phyloP scores from a whole-genome alignment of 2,797 vertebrate genomes.

The Tapirus indicus region DNA sequence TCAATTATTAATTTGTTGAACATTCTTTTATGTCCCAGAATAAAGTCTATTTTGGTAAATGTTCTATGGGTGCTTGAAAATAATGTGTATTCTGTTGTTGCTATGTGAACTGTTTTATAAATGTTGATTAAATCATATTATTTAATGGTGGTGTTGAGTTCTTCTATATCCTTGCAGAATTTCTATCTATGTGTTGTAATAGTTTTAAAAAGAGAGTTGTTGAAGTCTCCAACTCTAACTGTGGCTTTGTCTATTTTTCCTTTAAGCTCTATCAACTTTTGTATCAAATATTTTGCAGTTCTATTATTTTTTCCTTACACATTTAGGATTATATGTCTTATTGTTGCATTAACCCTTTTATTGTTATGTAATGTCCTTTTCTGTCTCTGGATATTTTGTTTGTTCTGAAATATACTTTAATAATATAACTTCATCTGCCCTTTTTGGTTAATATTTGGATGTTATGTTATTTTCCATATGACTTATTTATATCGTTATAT shows the following conservation, averaged over 20 bases:
- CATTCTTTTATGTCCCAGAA: not conserved
- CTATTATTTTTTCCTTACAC: not conserved
- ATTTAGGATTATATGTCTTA: not conserved
- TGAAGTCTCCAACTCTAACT: not conserved
- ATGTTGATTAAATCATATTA: not conserved
- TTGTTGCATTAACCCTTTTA: not conserved
- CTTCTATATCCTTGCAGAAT: not conserved
- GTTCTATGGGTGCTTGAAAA: not conserved
- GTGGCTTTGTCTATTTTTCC: not conserved
- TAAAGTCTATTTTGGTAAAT: not conserved
- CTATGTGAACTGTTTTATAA: not conserved
- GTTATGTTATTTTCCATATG: not conserved
- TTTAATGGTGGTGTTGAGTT: not conserved
- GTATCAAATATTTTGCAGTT: not conserved
- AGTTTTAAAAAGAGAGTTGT: too few species aligned
- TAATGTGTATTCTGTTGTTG: not conserved
- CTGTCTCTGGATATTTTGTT: not conserved
- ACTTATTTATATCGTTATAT: not conserved
- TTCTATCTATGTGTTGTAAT: too few species aligned
- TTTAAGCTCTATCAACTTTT: not conserved
- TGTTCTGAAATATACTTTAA: not conserved
- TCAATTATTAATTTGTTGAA: not conserved
- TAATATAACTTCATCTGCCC: not conserved
- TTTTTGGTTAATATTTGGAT: not conserved
- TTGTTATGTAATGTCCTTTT: too few species aligned